Evolutionary conservation across 2,888 invertebrate species (phyloP), one percentile per base, ranked within the genome.

Genomic region (Auanema sp.): DNA sequence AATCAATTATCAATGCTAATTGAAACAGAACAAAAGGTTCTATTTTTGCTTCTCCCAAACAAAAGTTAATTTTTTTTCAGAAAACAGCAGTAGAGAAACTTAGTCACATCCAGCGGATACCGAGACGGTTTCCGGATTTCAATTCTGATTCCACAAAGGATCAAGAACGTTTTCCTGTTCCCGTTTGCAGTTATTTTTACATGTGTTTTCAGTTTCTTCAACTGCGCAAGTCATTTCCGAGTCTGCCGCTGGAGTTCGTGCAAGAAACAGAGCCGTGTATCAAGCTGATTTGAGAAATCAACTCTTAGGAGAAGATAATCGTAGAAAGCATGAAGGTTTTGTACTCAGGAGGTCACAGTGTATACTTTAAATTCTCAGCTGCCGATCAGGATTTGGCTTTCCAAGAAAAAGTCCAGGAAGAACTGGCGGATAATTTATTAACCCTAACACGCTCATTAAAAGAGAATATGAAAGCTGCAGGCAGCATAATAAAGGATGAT

Each of bases 341-440:
- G 21, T 12, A 3, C 10, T 47, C 21, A 5, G 16, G 16, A 10
- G 16, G 10, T 18, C 10, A 21, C 47, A 47, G 16, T 47, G 3
- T 18, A 47, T 47, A 52, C 18, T 24, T n/a, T 14, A 50, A 3
- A 18, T n/a, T 64, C 59, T 54, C 47, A 64, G 64, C 57, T 52
- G 64, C 58, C 69, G 92, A 92, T 83, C 89, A 90, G 25, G 85
- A 93, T 12, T 87, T 95, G 59, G 90, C 91, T 81, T 91, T 92
- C 84, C 92, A 96, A 83, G 90, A 92, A 80, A 89, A 90, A 72
- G 89, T 91, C 85, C 95, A 96, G 83, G 92, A 92, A 80, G 91
- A 91, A 84, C 90, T 96, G 24, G 92, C 95, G 0, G 92, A 93
- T 78, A 93, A 95, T 80, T 93, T 97, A 91, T 87, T 96, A n/a